These are phyloP conservation scores for Periparus ater DNA, from an alignment of 2,797 vertebrate species.

Conservation along the genomic window DNA sequence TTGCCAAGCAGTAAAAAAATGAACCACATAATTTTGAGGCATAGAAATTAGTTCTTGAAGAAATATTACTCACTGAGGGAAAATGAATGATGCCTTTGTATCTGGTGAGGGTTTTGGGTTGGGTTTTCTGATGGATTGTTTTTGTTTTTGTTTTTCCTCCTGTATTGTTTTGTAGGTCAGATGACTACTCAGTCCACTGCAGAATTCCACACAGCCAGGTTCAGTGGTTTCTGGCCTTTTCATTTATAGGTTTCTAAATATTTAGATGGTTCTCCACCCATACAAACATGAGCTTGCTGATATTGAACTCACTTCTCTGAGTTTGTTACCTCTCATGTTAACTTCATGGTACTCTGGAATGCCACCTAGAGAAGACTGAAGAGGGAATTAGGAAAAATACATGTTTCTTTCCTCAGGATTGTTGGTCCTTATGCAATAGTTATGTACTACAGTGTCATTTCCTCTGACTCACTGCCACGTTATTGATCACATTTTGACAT, in stretches of 20 bases:
- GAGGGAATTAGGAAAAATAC: not conserved
- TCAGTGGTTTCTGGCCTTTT: not conserved
- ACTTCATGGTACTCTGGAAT: rapidly evolving
- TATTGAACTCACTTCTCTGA: not conserved
- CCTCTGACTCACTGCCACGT: not conserved
- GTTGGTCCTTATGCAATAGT: not conserved
- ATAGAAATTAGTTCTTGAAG: not conserved
- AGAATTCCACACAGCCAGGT: not conserved
- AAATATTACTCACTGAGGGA: not conserved
- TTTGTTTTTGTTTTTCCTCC: not conserved
- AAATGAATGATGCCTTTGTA: not conserved
- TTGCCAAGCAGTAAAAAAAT: not conserved
- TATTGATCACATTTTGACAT: not conserved
- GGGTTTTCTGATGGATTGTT: not conserved
- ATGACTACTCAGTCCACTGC: not conserved
- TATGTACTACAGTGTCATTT: not conserved
- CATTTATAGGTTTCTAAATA: not conserved
- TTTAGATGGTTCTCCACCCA: not conserved
- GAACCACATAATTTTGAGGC: not conserved
- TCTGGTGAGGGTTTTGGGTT: not conserved
- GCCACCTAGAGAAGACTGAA: not conserved
- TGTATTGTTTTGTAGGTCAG: not conserved
- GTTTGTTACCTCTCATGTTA: not conserved
- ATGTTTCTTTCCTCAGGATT: not conserved
- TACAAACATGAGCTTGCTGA: not conserved